Evolutionary conservation across 2,888 invertebrate species (phyloP).

Genomic region (Amblyjoppa proteus): DNA sequence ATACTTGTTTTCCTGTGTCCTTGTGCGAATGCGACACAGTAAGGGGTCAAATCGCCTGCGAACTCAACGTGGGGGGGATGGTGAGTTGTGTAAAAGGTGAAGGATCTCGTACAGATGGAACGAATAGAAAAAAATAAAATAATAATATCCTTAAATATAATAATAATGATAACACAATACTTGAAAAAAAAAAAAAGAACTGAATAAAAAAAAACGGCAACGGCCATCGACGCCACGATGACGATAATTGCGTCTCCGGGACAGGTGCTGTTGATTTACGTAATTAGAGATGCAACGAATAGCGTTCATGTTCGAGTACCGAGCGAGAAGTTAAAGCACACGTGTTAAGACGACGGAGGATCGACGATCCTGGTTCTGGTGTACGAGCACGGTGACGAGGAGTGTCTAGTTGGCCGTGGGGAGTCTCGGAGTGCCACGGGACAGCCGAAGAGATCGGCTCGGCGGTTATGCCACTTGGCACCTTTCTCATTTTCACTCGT

Average conservation of each 20-base stretch:
- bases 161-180: neutral
- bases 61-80: too few species aligned
- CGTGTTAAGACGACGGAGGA: constrained; percentile 38
- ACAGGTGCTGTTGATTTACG: constrained; percentile 14
- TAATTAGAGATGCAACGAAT: constrained; percentile 24
- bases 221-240: constrained; percentile 19
- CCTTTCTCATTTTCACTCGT: constrained; percentile 67
- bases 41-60: too few species aligned
- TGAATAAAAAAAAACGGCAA: neutral
- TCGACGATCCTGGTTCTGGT: neutral
- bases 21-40: too few species aligned
- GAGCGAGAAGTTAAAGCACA: neutral
- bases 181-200: neutral
- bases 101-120: too few species aligned
- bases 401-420: constrained; percentile 29
- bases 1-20: too few species aligned
- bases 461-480: constrained; percentile 64
- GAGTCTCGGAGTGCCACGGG: constrained; percentile 22
- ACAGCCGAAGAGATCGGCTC: constrained; percentile 40
- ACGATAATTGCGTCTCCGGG: constrained; percentile 2
- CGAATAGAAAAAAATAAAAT: too few species aligned
- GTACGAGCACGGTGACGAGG: constrained; percentile 19
- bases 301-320: neutral
- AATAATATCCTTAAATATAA: neutral
- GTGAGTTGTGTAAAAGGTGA: too few species aligned